phyloP scores from a whole-genome alignment of 92 coral and sea anemone species.

The Ricordea florida region DNA sequence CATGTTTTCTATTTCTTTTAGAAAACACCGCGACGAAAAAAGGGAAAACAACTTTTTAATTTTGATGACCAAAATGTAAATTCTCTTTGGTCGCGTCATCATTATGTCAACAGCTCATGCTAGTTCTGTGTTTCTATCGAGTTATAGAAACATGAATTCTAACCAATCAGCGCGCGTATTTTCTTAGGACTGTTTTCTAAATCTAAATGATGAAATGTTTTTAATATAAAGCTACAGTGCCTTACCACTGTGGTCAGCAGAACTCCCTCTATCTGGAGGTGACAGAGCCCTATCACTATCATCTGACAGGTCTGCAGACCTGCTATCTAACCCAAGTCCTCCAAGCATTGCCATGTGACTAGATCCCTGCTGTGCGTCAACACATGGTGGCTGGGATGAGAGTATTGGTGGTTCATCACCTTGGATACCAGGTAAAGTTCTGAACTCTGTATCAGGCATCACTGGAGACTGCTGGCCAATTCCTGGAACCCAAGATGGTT shows the following conservation, averaged over 20 bases:
- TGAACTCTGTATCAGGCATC: conserved; percentile 49
- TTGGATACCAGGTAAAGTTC: conserved; percentile 17
- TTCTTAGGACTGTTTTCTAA: no score
- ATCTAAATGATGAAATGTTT: neutral
- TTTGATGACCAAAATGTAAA: no score
- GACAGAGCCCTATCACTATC: conserved; percentile 9
- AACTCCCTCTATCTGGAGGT: conserved; percentile 1
- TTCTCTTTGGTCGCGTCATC: no score
- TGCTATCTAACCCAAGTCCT: neutral
- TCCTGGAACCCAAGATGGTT: conserved; percentile 82
- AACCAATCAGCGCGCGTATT: no score
- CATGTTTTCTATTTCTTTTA: no score
- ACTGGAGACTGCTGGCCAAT: conserved; percentile 69
- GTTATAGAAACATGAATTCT: no score
- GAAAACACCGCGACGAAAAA: no score
- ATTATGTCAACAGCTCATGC: no score
- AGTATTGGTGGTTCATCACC: conserved; percentile 32
- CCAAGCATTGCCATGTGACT: conserved; percentile 31
- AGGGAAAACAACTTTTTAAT: no score
- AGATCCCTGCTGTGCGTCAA: conserved; percentile 2
- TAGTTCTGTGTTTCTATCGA: no score
- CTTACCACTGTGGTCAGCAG: conserved; percentile 4
- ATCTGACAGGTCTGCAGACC: conserved; percentile 3
- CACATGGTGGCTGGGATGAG: conserved; percentile 33
- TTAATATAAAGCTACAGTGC: neutral